Evolutionary conservation across 2,888 invertebrate species (phyloP).

Genomic region (Actias luna): DNA sequence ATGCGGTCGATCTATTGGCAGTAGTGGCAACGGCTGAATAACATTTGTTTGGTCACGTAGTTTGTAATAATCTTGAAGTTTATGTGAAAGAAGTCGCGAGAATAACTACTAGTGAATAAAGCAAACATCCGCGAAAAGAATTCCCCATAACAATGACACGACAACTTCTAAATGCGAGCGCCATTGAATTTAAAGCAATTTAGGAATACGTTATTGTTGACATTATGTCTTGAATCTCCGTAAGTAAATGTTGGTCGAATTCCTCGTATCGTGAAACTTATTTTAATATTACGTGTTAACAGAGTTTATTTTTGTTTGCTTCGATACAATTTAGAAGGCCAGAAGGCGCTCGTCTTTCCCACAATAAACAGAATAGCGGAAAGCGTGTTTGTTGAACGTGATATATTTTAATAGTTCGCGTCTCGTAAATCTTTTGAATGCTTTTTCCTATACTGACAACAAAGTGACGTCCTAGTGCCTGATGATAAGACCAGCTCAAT

Average conservation of each 20-base stretch:
- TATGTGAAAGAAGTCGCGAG: too few species aligned
- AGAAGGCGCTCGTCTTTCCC: background rate
- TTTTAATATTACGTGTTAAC: background rate
- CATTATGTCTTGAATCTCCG: background rate
- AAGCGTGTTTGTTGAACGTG: background rate
- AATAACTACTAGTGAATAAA: background rate
- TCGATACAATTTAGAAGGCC: background rate
- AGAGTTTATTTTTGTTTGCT: background rate
- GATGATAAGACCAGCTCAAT: too few species aligned
- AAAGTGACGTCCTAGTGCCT: too few species aligned
- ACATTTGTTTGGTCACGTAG: too few species aligned
- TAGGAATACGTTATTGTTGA: background rate
- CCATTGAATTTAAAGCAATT: background rate
- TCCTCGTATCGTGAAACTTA: background rate
- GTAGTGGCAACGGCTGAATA: too few species aligned
- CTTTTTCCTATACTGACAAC: too few species aligned
- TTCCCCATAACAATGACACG: background rate
- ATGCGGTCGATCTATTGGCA: too few species aligned
- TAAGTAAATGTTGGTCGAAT: background rate
- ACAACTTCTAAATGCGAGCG: background rate
- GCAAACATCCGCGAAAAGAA: background rate
- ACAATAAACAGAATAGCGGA: conserved; percentile 1
- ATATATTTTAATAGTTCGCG: background rate
- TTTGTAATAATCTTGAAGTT: too few species aligned
- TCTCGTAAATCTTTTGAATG: background rate